A percentile compares a stretch with the other conserved stretches of the same genome.
phyloP scores from a whole-genome alignment of 2,888 invertebrate genomes.

The Parelbella ahira region DNA sequence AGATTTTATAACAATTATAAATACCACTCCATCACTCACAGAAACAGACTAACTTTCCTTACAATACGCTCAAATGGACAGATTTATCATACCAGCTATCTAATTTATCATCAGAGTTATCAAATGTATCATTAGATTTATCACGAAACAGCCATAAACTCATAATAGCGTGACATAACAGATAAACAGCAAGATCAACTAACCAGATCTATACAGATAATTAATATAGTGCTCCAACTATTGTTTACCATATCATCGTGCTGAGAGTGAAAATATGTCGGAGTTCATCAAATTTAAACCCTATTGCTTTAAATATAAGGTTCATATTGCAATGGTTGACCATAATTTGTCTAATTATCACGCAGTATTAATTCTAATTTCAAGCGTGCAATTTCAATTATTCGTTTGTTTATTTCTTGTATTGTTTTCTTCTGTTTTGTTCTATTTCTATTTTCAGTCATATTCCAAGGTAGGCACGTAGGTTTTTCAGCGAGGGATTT shows the following conservation, averaged over 20 bases:
- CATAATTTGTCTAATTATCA: conserved; percentile 8
- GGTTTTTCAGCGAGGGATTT: too few species aligned
- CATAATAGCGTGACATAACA: conserved; percentile 7
- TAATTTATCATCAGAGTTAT: too few species aligned
- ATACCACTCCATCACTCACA: too few species aligned
- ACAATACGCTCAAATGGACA: too few species aligned
- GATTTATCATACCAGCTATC: too few species aligned
- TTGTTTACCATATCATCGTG: conserved; percentile 24
- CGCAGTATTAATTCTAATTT: conserved; percentile 15
- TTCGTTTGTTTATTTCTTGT: conserved; percentile 12
- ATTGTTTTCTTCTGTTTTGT: too few species aligned
- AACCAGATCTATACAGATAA: conserved; percentile 14
- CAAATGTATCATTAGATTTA: too few species aligned
- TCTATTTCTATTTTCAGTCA: neutral
- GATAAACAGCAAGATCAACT: conserved; percentile 12
- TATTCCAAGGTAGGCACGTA: too few species aligned
- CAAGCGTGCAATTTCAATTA: conserved; percentile 5
- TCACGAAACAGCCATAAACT: conserved; percentile 12
- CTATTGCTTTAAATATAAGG: neutral
- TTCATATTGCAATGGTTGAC: neutral
- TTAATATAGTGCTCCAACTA: conserved; percentile 9
- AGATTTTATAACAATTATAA: too few species aligned
- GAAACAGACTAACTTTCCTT: too few species aligned
- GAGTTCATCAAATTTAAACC: neutral
- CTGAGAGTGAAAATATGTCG: conserved; percentile 33